Evolutionary conservation across 35 echinoderm and acorn worm genomes (phyloP).

Genomic region (Patiria miniata): DNA sequence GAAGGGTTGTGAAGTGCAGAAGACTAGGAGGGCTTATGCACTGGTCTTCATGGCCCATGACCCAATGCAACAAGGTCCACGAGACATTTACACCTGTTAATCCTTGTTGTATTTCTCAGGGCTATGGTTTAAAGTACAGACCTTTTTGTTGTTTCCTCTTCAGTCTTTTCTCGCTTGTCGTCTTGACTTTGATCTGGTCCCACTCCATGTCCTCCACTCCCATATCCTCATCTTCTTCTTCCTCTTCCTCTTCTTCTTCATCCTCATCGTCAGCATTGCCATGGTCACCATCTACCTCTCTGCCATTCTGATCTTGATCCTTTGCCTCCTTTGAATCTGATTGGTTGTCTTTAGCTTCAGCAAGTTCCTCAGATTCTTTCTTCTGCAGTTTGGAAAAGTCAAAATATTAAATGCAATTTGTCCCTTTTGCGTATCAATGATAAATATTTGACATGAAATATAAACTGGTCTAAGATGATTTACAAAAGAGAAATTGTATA

Average conservation of each 20-base stretch:
- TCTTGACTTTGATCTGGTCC: slow-evolving; percentile 81
- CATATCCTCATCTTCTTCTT: slow-evolving; percentile 22
- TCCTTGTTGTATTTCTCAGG: no score
- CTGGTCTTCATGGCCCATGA: no score
- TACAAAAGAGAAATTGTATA: no score
- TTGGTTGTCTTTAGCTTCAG: slow-evolving; percentile 47
- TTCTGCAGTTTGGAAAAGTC: not conserved
- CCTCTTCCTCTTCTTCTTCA: slow-evolving; percentile 22
- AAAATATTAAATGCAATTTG: not conserved
- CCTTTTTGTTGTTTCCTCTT: slow-evolving; percentile 83
- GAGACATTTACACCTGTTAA: no score
- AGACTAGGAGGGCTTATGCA: no score
- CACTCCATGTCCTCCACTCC: slow-evolving; percentile 47
- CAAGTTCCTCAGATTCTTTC: slow-evolving; percentile 43
- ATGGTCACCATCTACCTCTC: slow-evolving; percentile 13
- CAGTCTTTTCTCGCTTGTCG: slow-evolving; percentile 82
- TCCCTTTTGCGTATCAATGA: no score
- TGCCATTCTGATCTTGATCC: not conserved
- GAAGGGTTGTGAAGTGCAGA: no score
- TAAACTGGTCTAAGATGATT: no score
- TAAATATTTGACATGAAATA: no score
- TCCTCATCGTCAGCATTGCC: slow-evolving; percentile 55
- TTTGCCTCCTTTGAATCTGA: not conserved
- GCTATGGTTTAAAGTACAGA: not conserved
- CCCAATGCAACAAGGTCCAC: no score